A percentile compares a stretch with the other conserved stretches of the same genome.
phyloP scores from a whole-genome alignment of 2,113 vertebrate species.

The sheep (Ovis aries) region ARS-UI_Ramb_v3.0 NC_056080.1:38040001-38040500 shows the following conservation, averaged over 20 bases:
- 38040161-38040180: neutral
- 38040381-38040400: slow-evolving; percentile 30
- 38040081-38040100: neutral
- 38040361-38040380: neutral
- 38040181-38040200: slow-evolving; percentile 30
- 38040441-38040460: neutral
- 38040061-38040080: slow-evolving; percentile 27
- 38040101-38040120: neutral
- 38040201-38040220: neutral
- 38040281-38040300: slow-evolving; percentile 15
- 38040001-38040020: slow-evolving; percentile 33
- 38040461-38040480: neutral
- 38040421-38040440: neutral
- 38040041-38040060: slow-evolving; percentile 21
- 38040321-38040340: slow-evolving; percentile 32
- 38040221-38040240: neutral
- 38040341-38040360: slow-evolving; percentile 27
- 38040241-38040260: slow-evolving; percentile 12
- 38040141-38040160: neutral
- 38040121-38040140: slow-evolving; percentile 25
- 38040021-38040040: slow-evolving; percentile 34
- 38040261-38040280: slow-evolving; percentile 36
- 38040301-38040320: neutral
- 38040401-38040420: slow-evolving; percentile 22
- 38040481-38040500: slow-evolving; percentile 27